A percentile compares a stretch with the other conserved stretches of the same genome.
Conservation (phyloP, 2,888 invertebrate genomes). For the Tolmerus cingulatus region DNA sequence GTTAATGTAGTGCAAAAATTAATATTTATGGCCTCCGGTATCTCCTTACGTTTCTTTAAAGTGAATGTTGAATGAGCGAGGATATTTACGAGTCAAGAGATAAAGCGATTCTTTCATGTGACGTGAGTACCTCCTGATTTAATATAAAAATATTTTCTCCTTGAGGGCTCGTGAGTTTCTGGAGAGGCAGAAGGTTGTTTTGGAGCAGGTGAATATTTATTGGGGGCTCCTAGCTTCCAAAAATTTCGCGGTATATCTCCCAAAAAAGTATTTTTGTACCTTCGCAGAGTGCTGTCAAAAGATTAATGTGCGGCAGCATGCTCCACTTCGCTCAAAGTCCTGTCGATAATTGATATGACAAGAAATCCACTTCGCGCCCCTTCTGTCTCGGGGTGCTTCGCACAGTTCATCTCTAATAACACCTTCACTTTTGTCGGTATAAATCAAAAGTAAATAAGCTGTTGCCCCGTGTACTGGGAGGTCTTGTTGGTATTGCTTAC, state of each 20-base stretch:
- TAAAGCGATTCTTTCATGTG: conserved; percentile 9
- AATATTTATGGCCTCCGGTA: conserved; percentile 33
- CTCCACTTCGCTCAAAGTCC: not conserved
- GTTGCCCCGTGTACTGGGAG: conserved; percentile 5
- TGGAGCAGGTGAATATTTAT: not conserved
- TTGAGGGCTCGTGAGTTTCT: not conserved
- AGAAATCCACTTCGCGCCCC: not conserved
- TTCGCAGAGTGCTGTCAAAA: not conserved
- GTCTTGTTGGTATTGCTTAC: conserved; percentile 10
- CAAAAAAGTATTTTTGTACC: not conserved
- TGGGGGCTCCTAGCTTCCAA: not conserved
- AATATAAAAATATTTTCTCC: conserved; percentile 17
- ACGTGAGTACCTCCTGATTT: conserved; percentile 25
- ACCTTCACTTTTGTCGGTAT: not conserved
- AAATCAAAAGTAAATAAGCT: conserved; percentile 23
- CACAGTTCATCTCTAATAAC: not conserved
- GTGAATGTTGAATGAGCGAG: conserved; percentile 16
- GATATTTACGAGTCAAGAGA: conserved; percentile 34
- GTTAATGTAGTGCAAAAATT: conserved; percentile 38
- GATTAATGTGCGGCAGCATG: not conserved
- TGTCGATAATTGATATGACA: not conserved
- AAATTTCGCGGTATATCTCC: not conserved
- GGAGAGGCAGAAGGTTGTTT: not conserved
- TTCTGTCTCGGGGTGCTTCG: not conserved
- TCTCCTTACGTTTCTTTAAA: not conserved